A percentile compares a stretch with the other conserved stretches of the same genome.
Conservation (phyloP, 2,888 invertebrate species). For the Chymomyza procnemis region DNA sequence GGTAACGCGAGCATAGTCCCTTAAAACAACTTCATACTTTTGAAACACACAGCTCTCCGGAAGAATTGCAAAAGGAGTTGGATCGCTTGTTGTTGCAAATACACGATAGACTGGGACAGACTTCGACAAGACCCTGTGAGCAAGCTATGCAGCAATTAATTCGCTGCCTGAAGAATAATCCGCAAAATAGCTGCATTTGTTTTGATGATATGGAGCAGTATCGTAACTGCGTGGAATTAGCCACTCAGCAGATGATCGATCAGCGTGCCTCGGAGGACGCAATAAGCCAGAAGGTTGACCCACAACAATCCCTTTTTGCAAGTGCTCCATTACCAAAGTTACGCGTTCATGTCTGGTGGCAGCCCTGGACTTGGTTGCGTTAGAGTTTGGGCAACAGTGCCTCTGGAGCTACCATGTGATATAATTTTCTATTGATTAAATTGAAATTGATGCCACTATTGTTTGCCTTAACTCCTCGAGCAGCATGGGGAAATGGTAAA, state of each 20-base stretch:
- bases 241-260: constrained; percentile 45
- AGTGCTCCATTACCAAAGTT: not conserved
- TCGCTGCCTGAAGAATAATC: constrained; percentile 35
- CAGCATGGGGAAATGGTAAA: no score
- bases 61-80: constrained; percentile 45
- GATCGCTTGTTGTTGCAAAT: constrained; percentile 39
- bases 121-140: not conserved
- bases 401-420: no score
- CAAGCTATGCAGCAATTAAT: constrained; percentile 8
- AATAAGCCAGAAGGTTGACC: not conserved
- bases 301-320: not conserved
- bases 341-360: constrained; percentile 35
- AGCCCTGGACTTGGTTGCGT: constrained; percentile 52
- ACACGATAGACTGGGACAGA: not conserved
- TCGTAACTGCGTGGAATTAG: constrained; percentile 33
- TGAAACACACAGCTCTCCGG: constrained; percentile 32
- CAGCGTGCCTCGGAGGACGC: constrained; percentile 12
- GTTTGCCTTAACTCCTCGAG: no score
- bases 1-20: constrained; percentile 17
- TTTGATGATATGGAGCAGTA: constrained; percentile 48
- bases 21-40: not conserved
- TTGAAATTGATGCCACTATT: no score
- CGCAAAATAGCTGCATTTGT: constrained; percentile 32
- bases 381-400: no score
- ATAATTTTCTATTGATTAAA: no score